phyloP scores from a whole-genome alignment of 2,888 invertebrate species.

The Sclerodermus sp. region DNA sequence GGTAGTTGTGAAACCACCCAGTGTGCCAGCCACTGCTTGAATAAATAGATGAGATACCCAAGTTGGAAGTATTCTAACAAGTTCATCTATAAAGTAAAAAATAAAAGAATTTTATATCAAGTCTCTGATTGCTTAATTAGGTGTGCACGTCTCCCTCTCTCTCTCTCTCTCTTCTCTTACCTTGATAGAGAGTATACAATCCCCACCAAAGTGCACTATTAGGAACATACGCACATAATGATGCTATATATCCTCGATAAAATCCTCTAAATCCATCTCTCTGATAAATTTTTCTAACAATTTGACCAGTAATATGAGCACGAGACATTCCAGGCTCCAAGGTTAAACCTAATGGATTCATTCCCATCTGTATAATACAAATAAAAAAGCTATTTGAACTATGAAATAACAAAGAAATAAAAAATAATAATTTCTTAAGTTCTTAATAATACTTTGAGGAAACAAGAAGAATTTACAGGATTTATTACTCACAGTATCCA shows the following conservation, averaged over 20 bases:
- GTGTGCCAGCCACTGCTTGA: slow-evolving; percentile 87
- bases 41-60: slow-evolving; percentile 82
- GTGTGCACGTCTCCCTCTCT: too few relatives aligned
- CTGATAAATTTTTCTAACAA: slow-evolving; percentile 76
- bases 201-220: slow-evolving; percentile 99
- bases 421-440: not conserved
- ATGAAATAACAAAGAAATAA: not conserved
- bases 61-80: slow-evolving; percentile 70
- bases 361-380: slow-evolving; percentile 56
- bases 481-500: slow-evolving; percentile 43
- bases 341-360: slow-evolving; percentile 77
- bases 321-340: slow-evolving; percentile 66
- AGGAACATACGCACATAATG: slow-evolving; percentile 90
- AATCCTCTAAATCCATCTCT: slow-evolving; percentile 85
- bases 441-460: not conserved
- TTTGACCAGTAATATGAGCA: slow-evolving; percentile 71
- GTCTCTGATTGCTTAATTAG: slow-evolving; percentile 1
- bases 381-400: too few relatives aligned
- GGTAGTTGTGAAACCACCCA: slow-evolving; percentile 92
- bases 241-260: slow-evolving; percentile 91
- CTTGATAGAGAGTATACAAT: slow-evolving; percentile 91
- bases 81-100: slow-evolving; percentile 66
- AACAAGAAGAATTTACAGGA: not conserved
- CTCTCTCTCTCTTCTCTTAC: slow-evolving; percentile 64
- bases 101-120: slow-evolving; percentile 13